These are phyloP conservation scores for Labeo rohita DNA, from an alignment of 2,113 vertebrate species.

Conservation along the genomic window DNA sequence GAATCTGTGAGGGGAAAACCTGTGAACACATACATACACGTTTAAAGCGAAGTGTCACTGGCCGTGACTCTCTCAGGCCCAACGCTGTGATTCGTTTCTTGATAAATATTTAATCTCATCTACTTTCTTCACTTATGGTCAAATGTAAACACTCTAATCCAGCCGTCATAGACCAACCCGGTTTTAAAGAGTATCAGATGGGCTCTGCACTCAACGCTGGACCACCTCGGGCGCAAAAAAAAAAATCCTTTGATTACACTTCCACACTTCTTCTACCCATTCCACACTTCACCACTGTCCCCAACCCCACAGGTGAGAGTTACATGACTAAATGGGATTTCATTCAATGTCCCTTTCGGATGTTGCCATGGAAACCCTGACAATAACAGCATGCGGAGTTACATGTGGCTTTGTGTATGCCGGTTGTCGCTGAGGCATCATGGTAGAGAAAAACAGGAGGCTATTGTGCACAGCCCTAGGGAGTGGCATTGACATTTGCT, in stretches of 20 bases:
- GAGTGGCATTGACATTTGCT: slow-evolving; percentile 61
- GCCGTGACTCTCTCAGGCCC: slow-evolving; percentile 18
- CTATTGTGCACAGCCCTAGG: slow-evolving; percentile 55
- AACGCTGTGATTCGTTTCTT: slow-evolving; percentile 3
- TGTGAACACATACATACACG: slow-evolving; percentile 8
- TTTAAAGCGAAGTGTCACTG: slow-evolving; percentile 34
- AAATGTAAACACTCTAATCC: slow-evolving; percentile 14
- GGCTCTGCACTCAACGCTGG: background rate
- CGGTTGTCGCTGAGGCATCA: slow-evolving; percentile 51
- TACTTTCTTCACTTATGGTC: slow-evolving; percentile 33
- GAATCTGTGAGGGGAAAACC: slow-evolving; percentile 33
- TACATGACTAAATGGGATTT: slow-evolving; percentile 52
- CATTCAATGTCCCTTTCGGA: slow-evolving; percentile 43
- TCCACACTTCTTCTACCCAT: slow-evolving; percentile 22
- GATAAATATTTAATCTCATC: slow-evolving; percentile 49
- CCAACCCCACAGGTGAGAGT: slow-evolving; percentile 53
- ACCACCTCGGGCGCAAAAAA: background rate
- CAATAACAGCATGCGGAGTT: slow-evolving; percentile 54
- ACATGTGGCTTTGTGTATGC: slow-evolving; percentile 49
- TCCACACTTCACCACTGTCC: slow-evolving; percentile 17
- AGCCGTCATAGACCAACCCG: background rate
- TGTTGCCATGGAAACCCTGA: slow-evolving; percentile 55
- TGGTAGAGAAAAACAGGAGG: slow-evolving; percentile 48
- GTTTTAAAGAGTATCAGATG: background rate
- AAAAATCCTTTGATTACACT: slow-evolving; percentile 34